These are phyloP conservation scores for Enhydra lutris DNA, from an alignment of 2,113 vertebrate genomes.

Conservation along the genomic window DNA sequence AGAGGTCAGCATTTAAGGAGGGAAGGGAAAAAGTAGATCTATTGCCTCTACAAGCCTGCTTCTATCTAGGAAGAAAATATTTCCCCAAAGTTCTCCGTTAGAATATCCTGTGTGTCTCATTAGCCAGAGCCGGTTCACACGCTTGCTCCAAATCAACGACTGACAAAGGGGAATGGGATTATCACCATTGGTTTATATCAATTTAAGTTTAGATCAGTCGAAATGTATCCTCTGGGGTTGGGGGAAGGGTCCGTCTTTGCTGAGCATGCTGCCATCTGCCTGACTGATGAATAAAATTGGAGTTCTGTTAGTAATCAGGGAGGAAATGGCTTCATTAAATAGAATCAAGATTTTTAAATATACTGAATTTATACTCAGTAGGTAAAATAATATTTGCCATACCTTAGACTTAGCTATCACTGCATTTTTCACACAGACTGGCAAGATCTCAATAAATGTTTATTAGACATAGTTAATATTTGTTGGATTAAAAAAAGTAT, in stretches of 20 bases:
- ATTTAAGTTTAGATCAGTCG: neutral
- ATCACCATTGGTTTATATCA: neutral
- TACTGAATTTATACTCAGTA: constrained; percentile 1
- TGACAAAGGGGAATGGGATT: neutral
- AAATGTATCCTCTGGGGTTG: neutral
- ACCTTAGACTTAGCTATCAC: neutral
- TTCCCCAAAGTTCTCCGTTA: neutral
- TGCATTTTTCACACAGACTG: neutral
- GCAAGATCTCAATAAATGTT: neutral
- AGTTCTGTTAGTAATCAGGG: constrained; percentile 17
- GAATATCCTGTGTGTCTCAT: neutral
- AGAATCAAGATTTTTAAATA: constrained; percentile 16
- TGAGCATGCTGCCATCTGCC: neutral
- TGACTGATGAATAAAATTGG: neutral
- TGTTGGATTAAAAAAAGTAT: neutral
- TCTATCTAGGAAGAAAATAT: neutral
- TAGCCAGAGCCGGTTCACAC: neutral
- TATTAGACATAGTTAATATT: neutral
- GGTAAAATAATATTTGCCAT: neutral
- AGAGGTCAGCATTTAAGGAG: neutral
- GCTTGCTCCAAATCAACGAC: neutral
- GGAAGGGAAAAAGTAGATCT: neutral
- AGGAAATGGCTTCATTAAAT: constrained; percentile 34
- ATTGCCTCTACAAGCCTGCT: neutral
- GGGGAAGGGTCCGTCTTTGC: neutral